phyloP scores from a whole-genome alignment of 2,113 vertebrate genomes.

The Chaetodon auriga region DNA sequence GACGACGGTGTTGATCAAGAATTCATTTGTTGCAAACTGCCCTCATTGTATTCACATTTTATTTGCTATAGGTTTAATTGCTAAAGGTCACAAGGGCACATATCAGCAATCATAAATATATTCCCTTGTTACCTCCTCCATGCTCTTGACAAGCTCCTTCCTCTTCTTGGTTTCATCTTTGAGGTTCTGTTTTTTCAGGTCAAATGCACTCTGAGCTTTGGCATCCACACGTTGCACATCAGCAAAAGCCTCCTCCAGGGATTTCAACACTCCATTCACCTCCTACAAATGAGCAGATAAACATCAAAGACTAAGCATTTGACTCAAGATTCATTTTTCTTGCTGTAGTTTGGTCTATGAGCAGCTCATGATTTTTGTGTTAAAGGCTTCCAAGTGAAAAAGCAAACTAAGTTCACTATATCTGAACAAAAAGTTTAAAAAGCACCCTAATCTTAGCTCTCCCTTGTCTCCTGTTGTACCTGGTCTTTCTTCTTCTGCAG shows the following conservation, averaged over 20 bases:
- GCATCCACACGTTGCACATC: slow-evolving; percentile 88
- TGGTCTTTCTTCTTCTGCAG: slow-evolving; percentile 90
- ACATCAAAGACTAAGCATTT: not conserved
- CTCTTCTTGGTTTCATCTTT: slow-evolving; percentile 88
- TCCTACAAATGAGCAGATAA: slow-evolving; percentile 81
- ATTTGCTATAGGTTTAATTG: not conserved
- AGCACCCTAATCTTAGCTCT: not conserved
- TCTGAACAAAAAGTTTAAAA: not conserved
- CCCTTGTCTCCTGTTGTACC: slow-evolving; percentile 71
- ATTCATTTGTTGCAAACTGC: no score
- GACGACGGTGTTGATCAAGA: not conserved
- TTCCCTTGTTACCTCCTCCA: slow-evolving; percentile 87
- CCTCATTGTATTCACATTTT: not conserved
- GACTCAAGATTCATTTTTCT: not conserved
- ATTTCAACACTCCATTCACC: slow-evolving; percentile 81
- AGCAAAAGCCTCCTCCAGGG: slow-evolving; percentile 87
- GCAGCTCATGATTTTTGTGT: not conserved
- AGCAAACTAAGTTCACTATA: not conserved
- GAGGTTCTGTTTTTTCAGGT: slow-evolving; percentile 92
- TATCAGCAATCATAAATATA: not conserved
- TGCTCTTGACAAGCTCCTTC: slow-evolving; percentile 88
- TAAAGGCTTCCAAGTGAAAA: not conserved
- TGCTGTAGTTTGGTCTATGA: not conserved
- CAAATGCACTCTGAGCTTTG: slow-evolving; percentile 90
- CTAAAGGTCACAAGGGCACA: no score